A percentile compares a stretch with the other conserved stretches of the same genome.
phyloP scores from a whole-genome alignment of 2,888 invertebrate genomes.

The Drosophila longiperda region DNA sequence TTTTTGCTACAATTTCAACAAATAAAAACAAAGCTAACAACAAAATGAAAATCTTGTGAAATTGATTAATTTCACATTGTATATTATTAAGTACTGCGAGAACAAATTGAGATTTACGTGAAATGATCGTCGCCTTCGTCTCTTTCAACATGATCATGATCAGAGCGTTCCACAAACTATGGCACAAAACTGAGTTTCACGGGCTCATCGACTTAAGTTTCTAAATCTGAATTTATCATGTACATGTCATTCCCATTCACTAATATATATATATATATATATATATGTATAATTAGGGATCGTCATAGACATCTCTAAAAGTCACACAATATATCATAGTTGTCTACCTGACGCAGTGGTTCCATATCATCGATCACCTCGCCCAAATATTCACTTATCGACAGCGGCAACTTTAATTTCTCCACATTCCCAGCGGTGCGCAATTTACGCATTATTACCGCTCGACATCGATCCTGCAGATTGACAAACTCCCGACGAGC shows the following conservation, averaged over 20 bases:
- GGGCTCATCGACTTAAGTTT: slow-evolving; percentile 40
- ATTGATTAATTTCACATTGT: not conserved
- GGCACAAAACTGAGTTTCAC: slow-evolving; percentile 67
- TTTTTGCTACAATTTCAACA: slow-evolving; percentile 63
- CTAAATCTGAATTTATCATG: slow-evolving; percentile 50
- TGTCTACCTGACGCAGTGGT: slow-evolving; percentile 84
- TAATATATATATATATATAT: slow-evolving; percentile 42
- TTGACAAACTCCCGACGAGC: slow-evolving; percentile 88
- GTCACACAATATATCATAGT: slow-evolving; percentile 84
- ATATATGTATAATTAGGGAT: not conserved
- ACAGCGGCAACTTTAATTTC: slow-evolving; percentile 87
- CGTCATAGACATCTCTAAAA: slow-evolving; percentile 52
- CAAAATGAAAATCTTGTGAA: slow-evolving; percentile 20
- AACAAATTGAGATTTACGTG: slow-evolving; percentile 40
- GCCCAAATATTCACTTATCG: slow-evolving; percentile 87
- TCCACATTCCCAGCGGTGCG: slow-evolving; percentile 86
- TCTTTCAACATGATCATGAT: not conserved
- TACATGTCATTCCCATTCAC: slow-evolving; percentile 47
- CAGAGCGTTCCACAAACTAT: slow-evolving; percentile 39
- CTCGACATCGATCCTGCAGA: slow-evolving; percentile 89
- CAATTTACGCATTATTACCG: slow-evolving; percentile 87
- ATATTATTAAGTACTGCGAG: not conserved
- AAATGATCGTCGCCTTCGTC: not conserved
- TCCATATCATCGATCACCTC: slow-evolving; percentile 86
- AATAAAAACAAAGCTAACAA: slow-evolving; percentile 21